Percentiles rank a stretch among this genome's conserved stretches.
Conservation (phyloP, 2,113 vertebrate genomes). For the Coracopsis vasa region DNA sequence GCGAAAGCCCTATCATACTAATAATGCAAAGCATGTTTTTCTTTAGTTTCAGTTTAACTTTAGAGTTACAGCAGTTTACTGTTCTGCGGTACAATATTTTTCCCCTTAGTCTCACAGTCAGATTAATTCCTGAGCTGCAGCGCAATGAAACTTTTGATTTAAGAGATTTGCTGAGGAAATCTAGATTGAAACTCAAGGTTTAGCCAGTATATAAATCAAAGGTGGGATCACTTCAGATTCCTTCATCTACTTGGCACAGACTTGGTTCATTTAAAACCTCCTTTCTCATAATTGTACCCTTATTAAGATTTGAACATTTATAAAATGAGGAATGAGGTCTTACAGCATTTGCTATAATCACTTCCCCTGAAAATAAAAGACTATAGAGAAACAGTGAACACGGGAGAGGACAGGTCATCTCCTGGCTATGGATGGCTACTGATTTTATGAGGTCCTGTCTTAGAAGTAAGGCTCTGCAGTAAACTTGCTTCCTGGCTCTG, state of each 20-base stretch:
- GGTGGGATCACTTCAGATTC: constrained; percentile 63
- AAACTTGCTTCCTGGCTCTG: constrained; percentile 38
- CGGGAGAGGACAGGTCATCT: constrained; percentile 31
- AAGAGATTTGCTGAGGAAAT: constrained; percentile 67
- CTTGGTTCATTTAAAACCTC: constrained; percentile 36
- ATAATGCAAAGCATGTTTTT: constrained; percentile 45
- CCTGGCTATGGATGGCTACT: constrained; percentile 42
- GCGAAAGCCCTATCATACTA: constrained; percentile 52
- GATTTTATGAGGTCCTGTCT: constrained; percentile 52
- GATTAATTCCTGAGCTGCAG: constrained; percentile 54
- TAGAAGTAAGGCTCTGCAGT: constrained; percentile 36
- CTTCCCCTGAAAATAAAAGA: constrained; percentile 46
- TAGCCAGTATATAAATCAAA: constrained; percentile 65
- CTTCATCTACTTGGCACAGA: constrained; percentile 54
- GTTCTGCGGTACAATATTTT: constrained; percentile 29
- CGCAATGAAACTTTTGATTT: constrained; percentile 64
- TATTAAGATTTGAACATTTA: constrained; percentile 53
- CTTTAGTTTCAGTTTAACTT: constrained; percentile 49
- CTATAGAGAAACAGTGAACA: not conserved
- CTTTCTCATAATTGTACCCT: constrained; percentile 43
- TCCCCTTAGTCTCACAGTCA: constrained; percentile 42
- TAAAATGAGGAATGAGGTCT: constrained; percentile 56
- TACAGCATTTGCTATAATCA: constrained; percentile 16
- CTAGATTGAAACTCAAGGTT: constrained; percentile 60
- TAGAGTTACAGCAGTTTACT: constrained; percentile 48